Evolutionary conservation across 2,888 invertebrate genomes (phyloP), one percentile per base, ranked within the genome.

Genomic region (Sipha maydis): DNA sequence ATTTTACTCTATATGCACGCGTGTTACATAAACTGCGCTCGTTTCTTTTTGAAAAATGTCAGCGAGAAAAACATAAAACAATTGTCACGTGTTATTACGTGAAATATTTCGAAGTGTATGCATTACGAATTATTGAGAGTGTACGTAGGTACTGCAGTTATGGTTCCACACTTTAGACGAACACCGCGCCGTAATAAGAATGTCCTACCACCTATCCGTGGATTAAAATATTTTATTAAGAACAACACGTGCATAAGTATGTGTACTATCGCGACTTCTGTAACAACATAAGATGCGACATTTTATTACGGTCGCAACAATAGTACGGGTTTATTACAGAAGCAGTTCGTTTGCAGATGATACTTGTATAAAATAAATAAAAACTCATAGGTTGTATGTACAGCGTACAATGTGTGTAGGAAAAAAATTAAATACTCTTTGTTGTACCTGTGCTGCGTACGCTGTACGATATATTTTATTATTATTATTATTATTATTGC

Each of bases 281-380:
- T n/a, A 11, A 8, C 69, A 11, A 71, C 14, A 28, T 31, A 31
- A 3, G n/a, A 61, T 25, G 34, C 67, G 67, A 38, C 38, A 38
- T 80, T 80, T 80, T 80, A 80, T 80, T 80, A 41, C n/a, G 28
- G 38, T 9, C 41, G 38, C 67, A 67, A 80, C 67, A 80, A 80
- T 80, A 80, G 67, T 61, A 38, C 38, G 3, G 11, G 69, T 69
- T 28, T 9, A n/a, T n/a, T 21, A n/a, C 34, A 34, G 41, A 41
- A 41, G 41, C 7, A 41, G 41, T 41, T 41, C 41, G 41, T 41
- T 41, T 41, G 8, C 41, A 41, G 41, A 41, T 41, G 41, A 41
- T 9, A 41, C 8, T 3, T 34, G 4, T 34, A 34, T 79, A 61
- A n/a, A 61, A n/a, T 61, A 80, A 38, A 38, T 19, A n/a, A 67